These are phyloP conservation scores for Zaprionus obscuricornis DNA, from an alignment of 2,888 invertebrate genomes.

Conservation along the genomic window DNA sequence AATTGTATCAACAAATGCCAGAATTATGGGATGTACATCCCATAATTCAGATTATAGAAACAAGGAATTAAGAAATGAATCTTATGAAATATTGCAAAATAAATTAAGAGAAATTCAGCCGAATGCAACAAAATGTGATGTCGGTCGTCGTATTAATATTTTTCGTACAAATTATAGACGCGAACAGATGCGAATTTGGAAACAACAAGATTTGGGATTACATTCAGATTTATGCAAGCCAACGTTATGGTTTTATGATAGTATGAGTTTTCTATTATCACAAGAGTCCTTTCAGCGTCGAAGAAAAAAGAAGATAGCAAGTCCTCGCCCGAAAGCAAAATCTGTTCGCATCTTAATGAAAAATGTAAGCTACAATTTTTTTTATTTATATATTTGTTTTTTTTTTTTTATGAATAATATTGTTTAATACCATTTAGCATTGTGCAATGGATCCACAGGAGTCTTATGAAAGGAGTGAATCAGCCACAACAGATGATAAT, in stretches of 20 bases:
- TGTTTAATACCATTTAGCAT: neutral
- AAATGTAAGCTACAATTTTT: conserved; percentile 23
- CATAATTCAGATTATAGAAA: conserved; percentile 69
- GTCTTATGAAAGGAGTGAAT: too few relatives aligned
- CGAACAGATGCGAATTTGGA: conserved; percentile 73
- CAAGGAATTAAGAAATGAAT: conserved; percentile 63
- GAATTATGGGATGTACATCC: conserved; percentile 72
- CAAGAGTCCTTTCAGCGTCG: conserved; percentile 62
- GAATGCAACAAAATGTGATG: conserved; percentile 76
- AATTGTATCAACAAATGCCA: conserved; percentile 73
- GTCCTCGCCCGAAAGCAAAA: neutral
- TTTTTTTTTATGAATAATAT: too few relatives aligned
- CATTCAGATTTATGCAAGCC: conserved; percentile 72
- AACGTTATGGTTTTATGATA: conserved; percentile 78
- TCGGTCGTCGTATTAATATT: conserved; percentile 78
- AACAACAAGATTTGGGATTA: conserved; percentile 56
- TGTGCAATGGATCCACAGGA: conserved; percentile 29
- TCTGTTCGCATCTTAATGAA: neutral
- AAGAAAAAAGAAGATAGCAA: conserved; percentile 29
- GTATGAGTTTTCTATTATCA: conserved; percentile 69
- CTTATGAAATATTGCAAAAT: conserved; percentile 67
- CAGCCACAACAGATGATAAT: too few relatives aligned
- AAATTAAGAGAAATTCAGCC: conserved; percentile 77
- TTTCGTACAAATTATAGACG: conserved; percentile 79
- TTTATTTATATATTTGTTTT: neutral